These are phyloP conservation scores for Drosophila takahashii DNA, from an alignment of 1,140 invertebrate genomes.

Conservation along the genomic window DNA sequence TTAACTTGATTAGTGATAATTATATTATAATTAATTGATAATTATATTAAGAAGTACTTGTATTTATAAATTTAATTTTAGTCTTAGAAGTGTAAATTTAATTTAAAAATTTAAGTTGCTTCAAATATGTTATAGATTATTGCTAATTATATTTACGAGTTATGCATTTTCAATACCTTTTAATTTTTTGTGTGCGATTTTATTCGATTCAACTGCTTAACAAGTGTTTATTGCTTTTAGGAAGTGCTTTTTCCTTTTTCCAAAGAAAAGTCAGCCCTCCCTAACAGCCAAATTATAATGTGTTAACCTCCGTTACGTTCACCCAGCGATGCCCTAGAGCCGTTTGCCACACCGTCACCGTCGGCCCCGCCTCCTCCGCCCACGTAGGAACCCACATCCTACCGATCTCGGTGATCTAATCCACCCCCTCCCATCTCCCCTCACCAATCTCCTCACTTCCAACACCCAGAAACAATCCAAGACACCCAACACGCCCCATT, in stretches of 20 bases:
- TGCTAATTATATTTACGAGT: not conserved
- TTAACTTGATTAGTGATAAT: too few relatives aligned
- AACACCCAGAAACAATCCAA: slow-evolving; percentile 8
- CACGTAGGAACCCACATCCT: slow-evolving; percentile 3
- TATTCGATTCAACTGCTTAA: not conserved
- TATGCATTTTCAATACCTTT: not conserved
- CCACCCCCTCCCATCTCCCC: not conserved
- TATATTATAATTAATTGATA: too few relatives aligned
- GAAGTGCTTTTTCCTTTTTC: not conserved
- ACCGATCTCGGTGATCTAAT: slow-evolving; percentile 1
- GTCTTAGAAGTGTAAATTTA: too few relatives aligned
- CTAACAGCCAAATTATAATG: slow-evolving; percentile 4
- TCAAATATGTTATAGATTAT: too few relatives aligned
- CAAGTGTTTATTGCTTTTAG: not conserved
- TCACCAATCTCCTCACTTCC: not conserved
- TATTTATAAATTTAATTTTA: too few relatives aligned
- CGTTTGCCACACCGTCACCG: slow-evolving; percentile 7
- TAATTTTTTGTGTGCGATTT: not conserved
- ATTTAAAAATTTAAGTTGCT: too few relatives aligned
- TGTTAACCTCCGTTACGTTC: slow-evolving; percentile 35
- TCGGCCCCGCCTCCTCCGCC: not conserved
- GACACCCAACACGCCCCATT: slow-evolving; percentile 70
- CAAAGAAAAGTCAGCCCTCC: not conserved
- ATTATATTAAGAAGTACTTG: too few relatives aligned
- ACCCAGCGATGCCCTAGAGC: slow-evolving; percentile 34